These are phyloP conservation scores for Chunga burmeisteri DNA, from an alignment of 2,113 vertebrate species.

Conservation along the genomic window DNA sequence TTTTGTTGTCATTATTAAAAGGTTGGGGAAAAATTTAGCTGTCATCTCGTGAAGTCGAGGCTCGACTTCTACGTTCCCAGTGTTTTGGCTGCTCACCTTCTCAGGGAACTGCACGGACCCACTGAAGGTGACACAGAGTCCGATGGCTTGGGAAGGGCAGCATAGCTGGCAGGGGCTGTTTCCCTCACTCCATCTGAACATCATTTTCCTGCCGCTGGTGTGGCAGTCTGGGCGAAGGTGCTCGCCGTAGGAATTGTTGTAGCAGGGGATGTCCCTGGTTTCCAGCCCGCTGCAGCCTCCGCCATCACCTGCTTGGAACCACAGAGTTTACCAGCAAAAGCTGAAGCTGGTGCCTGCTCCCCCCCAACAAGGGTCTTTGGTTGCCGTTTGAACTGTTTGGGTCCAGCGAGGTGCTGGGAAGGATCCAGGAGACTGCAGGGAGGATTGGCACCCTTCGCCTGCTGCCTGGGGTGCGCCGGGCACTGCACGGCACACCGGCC, in stretches of 20 bases:
- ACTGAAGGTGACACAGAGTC: neutral
- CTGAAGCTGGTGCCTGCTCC: neutral
- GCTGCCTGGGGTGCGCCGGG: rapidly evolving
- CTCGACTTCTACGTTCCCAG: neutral
- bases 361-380: neutral
- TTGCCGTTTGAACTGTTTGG: neutral
- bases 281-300: neutral
- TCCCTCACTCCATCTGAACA: neutral
- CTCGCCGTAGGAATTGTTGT: neutral
- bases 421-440: neutral
- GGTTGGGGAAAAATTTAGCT: neutral
- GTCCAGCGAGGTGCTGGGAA: neutral
- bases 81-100: neutral
- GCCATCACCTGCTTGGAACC: neutral
- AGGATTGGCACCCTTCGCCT: neutral
- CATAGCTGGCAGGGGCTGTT: neutral
- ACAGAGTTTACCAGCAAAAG: neutral
- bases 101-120: neutral
- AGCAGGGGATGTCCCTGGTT: neutral
- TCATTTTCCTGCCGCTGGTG: neutral
- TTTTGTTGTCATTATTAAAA: neutral
- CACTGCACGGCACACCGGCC: neutral
- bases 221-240: neutral
- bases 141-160: neutral
- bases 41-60: neutral